These are phyloP conservation scores for Notarius lentiginosus DNA, from an alignment of 2,113 vertebrate species.

Conservation along the genomic window DNA sequence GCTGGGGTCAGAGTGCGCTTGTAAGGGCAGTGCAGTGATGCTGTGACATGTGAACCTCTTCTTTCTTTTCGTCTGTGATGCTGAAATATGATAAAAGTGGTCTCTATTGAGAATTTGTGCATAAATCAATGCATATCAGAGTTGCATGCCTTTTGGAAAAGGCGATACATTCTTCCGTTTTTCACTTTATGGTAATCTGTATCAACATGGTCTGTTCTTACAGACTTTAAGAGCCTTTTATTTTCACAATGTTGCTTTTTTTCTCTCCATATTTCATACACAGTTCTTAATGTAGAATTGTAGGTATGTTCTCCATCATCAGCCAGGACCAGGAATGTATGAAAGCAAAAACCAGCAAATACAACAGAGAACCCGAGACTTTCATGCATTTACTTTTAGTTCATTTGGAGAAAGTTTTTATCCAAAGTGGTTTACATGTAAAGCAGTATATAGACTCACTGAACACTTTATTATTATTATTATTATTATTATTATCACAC, in stretches of 20 bases:
- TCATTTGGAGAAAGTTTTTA: neutral
- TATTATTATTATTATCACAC: neutral
- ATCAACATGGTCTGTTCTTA: neutral
- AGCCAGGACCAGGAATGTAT: neutral
- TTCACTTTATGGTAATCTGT: slow-evolving; percentile 1
- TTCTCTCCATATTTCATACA: neutral
- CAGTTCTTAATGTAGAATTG: neutral
- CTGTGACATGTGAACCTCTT: slow-evolving; percentile 21
- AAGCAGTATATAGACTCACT: neutral
- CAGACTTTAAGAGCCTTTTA: neutral
- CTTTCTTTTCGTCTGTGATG: neutral
- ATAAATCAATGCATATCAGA: neutral
- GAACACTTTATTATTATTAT: neutral
- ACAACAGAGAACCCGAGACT: neutral
- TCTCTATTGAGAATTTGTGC: neutral
- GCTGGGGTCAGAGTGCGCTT: slow-evolving; percentile 66
- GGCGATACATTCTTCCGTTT: neutral
- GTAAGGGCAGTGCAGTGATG: slow-evolving; percentile 55
- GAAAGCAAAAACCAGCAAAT: neutral
- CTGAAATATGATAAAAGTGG: slow-evolving; percentile 21
- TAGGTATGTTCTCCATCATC: neutral
- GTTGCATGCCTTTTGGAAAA: neutral
- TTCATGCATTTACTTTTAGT: neutral
- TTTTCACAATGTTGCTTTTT: neutral
- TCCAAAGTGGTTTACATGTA: neutral